A percentile compares a stretch with the other conserved stretches of the same genome.
phyloP scores from a whole-genome alignment of 2,113 vertebrate species.

The Tamias sibiricus region DNA sequence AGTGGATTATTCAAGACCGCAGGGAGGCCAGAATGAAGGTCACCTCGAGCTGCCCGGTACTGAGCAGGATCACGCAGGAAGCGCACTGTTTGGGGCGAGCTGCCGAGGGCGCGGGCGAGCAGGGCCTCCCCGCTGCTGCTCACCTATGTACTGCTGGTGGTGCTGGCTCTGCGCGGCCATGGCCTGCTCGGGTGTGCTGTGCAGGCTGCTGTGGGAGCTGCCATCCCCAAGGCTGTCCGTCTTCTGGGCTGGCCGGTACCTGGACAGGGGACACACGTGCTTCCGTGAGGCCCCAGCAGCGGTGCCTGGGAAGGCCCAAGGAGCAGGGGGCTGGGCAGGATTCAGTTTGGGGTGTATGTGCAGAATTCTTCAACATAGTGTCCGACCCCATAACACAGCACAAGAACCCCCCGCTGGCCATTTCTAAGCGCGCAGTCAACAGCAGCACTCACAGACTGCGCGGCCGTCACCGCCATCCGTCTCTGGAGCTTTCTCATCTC shows the following conservation, averaged over 20 bases:
- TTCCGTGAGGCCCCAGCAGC: constrained; percentile 88
- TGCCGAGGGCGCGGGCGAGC: too few species aligned
- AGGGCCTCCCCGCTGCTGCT: constrained; percentile 52
- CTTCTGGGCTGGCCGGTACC: constrained; percentile 96
- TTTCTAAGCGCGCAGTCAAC: rapidly evolving
- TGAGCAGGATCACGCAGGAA: too few species aligned
- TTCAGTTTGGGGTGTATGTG: constrained; percentile 88
- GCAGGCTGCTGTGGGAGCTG: constrained; percentile 88
- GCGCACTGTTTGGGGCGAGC: too few species aligned
- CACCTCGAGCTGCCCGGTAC: too few species aligned
- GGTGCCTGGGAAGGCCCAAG: constrained; percentile 92
- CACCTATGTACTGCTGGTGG: constrained; percentile 99
- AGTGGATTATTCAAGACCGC: neutral
- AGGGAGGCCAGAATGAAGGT: neutral
- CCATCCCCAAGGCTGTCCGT: constrained; percentile 92
- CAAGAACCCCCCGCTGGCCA: rapidly evolving
- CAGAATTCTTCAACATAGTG: neutral
- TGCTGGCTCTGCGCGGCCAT: constrained; percentile 96
- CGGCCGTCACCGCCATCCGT: rapidly evolving
- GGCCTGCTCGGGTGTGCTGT: constrained; percentile 93
- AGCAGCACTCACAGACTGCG: rapidly evolving
- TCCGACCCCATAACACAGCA: neutral
- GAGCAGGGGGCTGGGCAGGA: constrained; percentile 90
- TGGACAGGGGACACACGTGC: neutral
- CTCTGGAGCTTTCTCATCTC: neutral